Conservation (phyloP, 2,888 invertebrate species). For the Lasioglossum villosulum region DNA sequence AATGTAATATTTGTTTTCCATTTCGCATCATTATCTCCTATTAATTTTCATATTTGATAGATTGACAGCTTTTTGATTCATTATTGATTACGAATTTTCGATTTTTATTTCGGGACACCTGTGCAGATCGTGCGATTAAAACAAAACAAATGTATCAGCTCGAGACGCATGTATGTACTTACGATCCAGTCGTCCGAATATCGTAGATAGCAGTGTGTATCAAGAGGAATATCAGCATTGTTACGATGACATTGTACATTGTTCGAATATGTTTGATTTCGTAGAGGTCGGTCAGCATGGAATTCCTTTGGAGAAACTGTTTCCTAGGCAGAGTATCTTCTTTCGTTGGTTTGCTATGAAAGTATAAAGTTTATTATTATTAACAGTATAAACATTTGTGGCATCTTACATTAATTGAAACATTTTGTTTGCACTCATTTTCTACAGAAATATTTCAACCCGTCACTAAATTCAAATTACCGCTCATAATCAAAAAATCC, state of each 20-base stretch:
- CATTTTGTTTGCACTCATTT: neutral
- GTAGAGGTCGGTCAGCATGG: constrained; percentile 92
- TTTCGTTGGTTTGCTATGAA: constrained; percentile 63
- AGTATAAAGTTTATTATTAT: neutral
- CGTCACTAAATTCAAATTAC: neutral
- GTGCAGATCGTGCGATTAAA: neutral
- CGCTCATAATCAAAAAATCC: too few species aligned
- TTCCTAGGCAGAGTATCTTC: constrained; percentile 86
- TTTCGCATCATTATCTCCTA: neutral
- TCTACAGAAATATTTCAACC: neutral
- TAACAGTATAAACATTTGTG: neutral
- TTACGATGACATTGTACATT: constrained; percentile 94
- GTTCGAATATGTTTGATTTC: constrained; percentile 92
- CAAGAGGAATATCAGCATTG: constrained; percentile 90
- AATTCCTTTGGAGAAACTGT: constrained; percentile 90
- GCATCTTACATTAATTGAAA: neutral
- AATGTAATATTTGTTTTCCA: neutral
- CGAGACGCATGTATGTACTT: constrained; percentile 82
- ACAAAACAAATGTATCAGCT: neutral
- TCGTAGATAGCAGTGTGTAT: constrained; percentile 91
- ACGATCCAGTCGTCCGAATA: constrained; percentile 91
- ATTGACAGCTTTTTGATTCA: neutral
- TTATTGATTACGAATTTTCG: neutral
- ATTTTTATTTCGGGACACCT: neutral
- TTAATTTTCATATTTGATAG: neutral